Evolutionary conservation across 2,113 vertebrate genomes (phyloP).

Genomic region (Kryptolebias marmoratus): DNA sequence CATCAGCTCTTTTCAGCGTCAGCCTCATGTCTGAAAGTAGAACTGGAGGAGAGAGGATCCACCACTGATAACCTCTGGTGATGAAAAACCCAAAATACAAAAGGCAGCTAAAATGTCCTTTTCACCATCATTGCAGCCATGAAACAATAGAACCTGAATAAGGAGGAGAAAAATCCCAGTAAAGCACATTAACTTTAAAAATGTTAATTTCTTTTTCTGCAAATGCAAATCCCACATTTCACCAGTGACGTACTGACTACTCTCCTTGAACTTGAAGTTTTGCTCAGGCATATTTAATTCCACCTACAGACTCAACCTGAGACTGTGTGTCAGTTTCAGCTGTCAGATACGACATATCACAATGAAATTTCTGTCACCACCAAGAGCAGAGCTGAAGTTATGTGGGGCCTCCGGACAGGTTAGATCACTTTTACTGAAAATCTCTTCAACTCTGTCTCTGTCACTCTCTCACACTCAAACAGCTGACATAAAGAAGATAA

Average conservation of each 20-base stretch:
- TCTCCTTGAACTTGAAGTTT: constrained; percentile 5
- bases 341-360: constrained; percentile 29
- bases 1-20: no score
- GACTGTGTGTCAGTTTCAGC: constrained; percentile 7
- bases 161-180: no score
- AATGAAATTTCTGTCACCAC: constrained; percentile 22
- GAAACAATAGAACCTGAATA: no score
- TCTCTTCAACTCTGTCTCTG: constrained; percentile 20
- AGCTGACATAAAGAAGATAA: constrained; percentile 10
- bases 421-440: constrained; percentile 26
- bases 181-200: no score
- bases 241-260: background rate
- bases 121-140: no score
- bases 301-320: constrained; percentile 9
- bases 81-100: no score
- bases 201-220: no score
- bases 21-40: no score
- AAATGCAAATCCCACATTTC: background rate
- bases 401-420: constrained; percentile 36
- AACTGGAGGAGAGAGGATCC: no score
- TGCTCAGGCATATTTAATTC: constrained; percentile 24
- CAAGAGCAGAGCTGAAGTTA: constrained; percentile 9
- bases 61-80: no score
- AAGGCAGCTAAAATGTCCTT: no score
- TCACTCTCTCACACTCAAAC: constrained; percentile 2